Evolutionary conservation across 2,113 vertebrate species (phyloP).

Genomic region (Perca flavescens): DNA sequence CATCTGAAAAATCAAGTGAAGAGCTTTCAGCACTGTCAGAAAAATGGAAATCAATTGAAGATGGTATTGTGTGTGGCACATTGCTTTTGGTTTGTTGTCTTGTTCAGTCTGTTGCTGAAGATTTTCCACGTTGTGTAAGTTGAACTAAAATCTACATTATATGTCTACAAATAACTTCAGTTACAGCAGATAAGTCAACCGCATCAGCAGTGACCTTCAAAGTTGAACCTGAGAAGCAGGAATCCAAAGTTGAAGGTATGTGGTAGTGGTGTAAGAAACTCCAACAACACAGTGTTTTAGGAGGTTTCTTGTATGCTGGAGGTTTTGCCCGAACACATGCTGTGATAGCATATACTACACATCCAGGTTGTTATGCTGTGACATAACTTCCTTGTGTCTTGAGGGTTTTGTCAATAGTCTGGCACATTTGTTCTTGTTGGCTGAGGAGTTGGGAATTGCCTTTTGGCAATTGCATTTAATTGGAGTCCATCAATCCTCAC

Average conservation of each 20-base stretch:
- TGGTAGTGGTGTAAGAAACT: not conserved
- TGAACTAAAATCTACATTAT: slow-evolving; percentile 6
- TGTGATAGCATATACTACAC: not conserved
- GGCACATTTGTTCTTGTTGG: slow-evolving; percentile 24
- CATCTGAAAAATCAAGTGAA: not conserved
- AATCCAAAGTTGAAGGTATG: slow-evolving; percentile 58
- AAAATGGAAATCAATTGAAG: not conserved
- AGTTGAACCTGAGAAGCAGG: slow-evolving; percentile 41
- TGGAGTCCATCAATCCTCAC: not conserved
- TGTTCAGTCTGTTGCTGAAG: not conserved
- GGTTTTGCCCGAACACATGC: slow-evolving; percentile 17
- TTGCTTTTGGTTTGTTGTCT: slow-evolving; percentile 33
- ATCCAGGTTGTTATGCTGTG: not conserved
- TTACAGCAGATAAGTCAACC: slow-evolving; percentile 31
- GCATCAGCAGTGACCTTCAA: slow-evolving; percentile 18
- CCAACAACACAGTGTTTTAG: not conserved
- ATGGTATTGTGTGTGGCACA: not conserved
- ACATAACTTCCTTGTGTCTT: not conserved
- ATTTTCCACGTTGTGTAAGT: not conserved
- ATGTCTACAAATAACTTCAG: slow-evolving; percentile 17
- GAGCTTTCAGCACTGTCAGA: not conserved
- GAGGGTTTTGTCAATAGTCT: slow-evolving; percentile 14
- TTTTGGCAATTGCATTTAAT: not conserved
- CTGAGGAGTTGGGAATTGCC: not conserved
- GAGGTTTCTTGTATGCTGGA: not conserved